Conservation (phyloP, 2,797 vertebrate genomes). For the Onychomys arenicola region DNA sequence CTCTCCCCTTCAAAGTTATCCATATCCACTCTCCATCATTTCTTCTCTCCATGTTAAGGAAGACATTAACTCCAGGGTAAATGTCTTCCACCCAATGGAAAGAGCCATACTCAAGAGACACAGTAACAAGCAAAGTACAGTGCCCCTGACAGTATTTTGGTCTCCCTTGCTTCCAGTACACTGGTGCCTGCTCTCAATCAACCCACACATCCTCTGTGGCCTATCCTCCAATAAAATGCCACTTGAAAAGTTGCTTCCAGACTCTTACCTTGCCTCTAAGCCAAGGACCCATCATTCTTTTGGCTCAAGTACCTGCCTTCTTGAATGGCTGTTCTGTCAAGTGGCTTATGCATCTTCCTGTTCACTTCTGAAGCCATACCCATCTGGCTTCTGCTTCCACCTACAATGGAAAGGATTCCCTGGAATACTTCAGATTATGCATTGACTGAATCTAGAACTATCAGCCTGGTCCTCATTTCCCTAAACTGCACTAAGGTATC, state of each 20-base stretch:
- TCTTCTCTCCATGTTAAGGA: not conserved
- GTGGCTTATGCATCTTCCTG: not conserved
- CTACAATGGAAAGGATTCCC: not conserved
- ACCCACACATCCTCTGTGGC: too few relatives aligned
- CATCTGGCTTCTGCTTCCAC: not conserved
- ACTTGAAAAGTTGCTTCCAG: not conserved
- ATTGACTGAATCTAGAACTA: not conserved
- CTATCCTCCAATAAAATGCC: not conserved
- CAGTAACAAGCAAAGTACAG: not conserved
- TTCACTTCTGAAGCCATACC: not conserved
- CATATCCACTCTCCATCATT: not conserved
- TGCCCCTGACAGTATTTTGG: accelerated
- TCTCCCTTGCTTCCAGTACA: not conserved
- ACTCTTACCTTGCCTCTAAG: not conserved
- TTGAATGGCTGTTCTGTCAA: not conserved
- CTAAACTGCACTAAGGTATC: not conserved
- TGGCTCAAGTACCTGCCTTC: not conserved
- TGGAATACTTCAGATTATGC: not conserved
- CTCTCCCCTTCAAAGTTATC: not conserved
- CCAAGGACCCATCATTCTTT: not conserved
- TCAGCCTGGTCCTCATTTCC: not conserved
- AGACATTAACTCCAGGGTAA: not conserved
- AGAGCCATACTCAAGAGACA: not conserved
- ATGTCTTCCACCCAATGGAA: not conserved
- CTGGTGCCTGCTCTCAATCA: not conserved